These are phyloP conservation scores for Rhizomys pruinosus DNA, from an alignment of 2,113 vertebrate genomes.

Conservation along the genomic window DNA sequence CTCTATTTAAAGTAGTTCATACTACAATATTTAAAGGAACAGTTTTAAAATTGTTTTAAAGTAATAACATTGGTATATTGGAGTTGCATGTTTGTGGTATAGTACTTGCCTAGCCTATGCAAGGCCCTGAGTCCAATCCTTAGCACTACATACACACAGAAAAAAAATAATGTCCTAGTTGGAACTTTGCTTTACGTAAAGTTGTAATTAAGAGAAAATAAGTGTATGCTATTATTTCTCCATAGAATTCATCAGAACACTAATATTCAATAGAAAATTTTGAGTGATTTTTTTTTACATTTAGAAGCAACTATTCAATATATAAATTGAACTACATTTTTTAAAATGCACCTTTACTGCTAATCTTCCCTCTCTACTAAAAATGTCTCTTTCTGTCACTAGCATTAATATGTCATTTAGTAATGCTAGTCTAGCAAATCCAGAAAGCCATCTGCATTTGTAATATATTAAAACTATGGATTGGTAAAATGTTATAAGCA, in stretches of 20 bases:
- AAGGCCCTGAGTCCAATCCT: neutral
- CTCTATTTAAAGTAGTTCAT: constrained; percentile 44
- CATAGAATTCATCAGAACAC: constrained; percentile 26
- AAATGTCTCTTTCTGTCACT: constrained; percentile 1
- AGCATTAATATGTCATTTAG: neutral
- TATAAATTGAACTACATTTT: constrained; percentile 33
- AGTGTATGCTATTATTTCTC: neutral
- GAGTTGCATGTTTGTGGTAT: neutral
- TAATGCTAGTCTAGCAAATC: constrained; percentile 21
- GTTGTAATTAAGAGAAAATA: constrained; percentile 19
- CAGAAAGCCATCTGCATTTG: constrained; percentile 56
- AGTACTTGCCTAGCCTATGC: neutral
- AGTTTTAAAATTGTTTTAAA: constrained; percentile 31
- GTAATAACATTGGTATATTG: neutral
- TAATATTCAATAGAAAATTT: constrained; percentile 42
- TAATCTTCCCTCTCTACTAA: constrained; percentile 44
- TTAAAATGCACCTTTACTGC: constrained; percentile 38
- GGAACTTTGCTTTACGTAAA: constrained; percentile 4
- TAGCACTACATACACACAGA: neutral
- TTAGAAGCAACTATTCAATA: constrained; percentile 17
- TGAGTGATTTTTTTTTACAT: neutral
- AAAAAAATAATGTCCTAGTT: neutral
- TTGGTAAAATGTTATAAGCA: constrained; percentile 53
- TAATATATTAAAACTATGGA: neutral
- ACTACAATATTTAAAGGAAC: constrained; percentile 18